phyloP scores from a whole-genome alignment of 2,888 invertebrate genomes.

The Chironomus riparius region DNA sequence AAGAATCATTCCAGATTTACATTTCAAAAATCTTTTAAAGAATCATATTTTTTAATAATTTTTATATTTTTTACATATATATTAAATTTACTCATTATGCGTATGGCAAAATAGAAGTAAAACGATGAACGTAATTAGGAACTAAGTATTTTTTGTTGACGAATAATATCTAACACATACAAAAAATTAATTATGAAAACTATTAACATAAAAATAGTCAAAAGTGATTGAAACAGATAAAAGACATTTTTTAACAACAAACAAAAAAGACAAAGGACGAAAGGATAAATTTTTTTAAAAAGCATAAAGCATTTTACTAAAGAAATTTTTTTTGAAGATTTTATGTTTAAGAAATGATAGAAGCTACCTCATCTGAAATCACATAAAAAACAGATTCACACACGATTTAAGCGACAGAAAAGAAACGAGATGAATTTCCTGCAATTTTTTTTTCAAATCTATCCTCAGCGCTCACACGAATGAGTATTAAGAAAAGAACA shows the following conservation, averaged over 20 bases:
- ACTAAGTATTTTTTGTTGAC: background rate
- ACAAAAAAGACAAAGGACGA: background rate
- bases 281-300: background rate
- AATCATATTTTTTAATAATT: background rate
- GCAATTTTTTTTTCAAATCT: too few species aligned
- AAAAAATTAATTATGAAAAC: background rate
- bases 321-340: background rate
- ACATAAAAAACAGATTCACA: conserved; percentile 1
- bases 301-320: background rate
- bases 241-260: conserved; percentile 2
- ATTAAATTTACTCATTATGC: conserved; percentile 11
- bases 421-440: too few species aligned
- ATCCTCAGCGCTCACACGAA: too few species aligned
- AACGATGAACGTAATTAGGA: background rate
- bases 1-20: conserved; percentile 19
- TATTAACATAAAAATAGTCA: background rate
- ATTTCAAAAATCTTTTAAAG: conserved; percentile 13
- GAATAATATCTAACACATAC: background rate
- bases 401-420: background rate
- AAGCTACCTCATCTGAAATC: conserved; percentile 26
- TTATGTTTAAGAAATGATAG: background rate
- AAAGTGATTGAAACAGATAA: conserved; percentile 13
- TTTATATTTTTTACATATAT: background rate
- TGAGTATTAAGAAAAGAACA: background rate
- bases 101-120: background rate